phyloP scores from a whole-genome alignment of 2,113 vertebrate species.

The Poeciliopsis prolifica region DNA sequence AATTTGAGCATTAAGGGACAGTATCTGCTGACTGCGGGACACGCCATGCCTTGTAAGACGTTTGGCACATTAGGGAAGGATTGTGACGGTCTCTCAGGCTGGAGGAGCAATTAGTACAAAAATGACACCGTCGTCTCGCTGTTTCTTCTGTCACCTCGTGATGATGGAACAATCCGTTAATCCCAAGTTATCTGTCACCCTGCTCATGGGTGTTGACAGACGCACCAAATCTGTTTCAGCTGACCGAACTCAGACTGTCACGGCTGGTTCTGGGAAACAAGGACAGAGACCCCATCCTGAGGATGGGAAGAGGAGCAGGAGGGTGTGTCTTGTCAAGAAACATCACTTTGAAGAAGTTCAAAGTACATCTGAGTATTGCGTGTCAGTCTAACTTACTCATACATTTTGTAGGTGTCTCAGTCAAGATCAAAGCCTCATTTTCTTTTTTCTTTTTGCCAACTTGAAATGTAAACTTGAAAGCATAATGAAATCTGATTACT shows the following conservation, averaged over 20 bases:
- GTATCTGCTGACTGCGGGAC: constrained; percentile 28
- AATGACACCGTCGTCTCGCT: constrained; percentile 63
- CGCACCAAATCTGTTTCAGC: constrained; percentile 68
- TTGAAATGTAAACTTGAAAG: constrained; percentile 3
- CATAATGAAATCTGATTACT: neutral
- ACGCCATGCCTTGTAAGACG: neutral
- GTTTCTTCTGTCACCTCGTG: constrained; percentile 67
- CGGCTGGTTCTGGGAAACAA: constrained; percentile 55
- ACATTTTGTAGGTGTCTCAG: constrained; percentile 14
- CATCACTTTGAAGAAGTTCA: constrained; percentile 20
- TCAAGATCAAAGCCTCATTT: constrained; percentile 5
- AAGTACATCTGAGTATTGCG: constrained; percentile 23
- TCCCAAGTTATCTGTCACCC: constrained; percentile 73
- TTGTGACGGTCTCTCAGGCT: constrained; percentile 35
- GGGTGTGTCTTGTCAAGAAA: constrained; percentile 6
- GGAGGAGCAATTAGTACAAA: constrained; percentile 71
- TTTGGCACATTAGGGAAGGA: constrained; percentile 12
- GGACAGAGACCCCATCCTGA: constrained; percentile 37
- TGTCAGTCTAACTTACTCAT: neutral
- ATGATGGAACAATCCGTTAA: constrained; percentile 78
- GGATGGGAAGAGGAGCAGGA: neutral
- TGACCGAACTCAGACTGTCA: constrained; percentile 66
- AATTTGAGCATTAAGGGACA: constrained; percentile 8
- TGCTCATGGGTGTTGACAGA: constrained; percentile 73
- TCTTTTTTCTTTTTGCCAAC: constrained; percentile 4